Percentiles rank a stretch among this genome's conserved stretches.
Conservation (phyloP, 2,888 invertebrate species). For the Sussaba pulchella region DNA sequence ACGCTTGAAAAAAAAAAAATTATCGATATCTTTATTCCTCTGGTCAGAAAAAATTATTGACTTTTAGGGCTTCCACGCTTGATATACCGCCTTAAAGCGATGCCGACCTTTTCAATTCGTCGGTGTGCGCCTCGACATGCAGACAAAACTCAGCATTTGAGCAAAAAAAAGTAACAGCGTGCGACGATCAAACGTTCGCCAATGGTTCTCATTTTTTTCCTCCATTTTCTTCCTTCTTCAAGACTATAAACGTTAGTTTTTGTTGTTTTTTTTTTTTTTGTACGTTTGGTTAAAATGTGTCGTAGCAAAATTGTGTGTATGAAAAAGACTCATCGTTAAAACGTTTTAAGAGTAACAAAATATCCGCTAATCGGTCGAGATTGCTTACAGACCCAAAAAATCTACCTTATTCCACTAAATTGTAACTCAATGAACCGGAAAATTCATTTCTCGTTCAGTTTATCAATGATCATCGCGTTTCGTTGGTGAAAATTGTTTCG, state of each 20-base stretch:
- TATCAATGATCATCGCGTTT: constrained; percentile 46
- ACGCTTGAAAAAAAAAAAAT: too few species aligned
- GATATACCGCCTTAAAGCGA: constrained; percentile 27
- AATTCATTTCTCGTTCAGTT: constrained; percentile 61
- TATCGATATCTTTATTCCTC: too few species aligned
- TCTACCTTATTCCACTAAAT: constrained; percentile 31
- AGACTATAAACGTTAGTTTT: constrained; percentile 52
- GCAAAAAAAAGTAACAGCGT: constrained; percentile 29
- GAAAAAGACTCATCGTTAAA: constrained; percentile 57
- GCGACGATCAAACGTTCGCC: constrained; percentile 39
- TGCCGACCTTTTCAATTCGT: constrained; percentile 29
- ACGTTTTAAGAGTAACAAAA: constrained; percentile 51
- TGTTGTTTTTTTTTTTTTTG: constrained; percentile 61
- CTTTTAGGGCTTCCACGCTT: too few species aligned
- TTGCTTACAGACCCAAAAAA: constrained; percentile 28
- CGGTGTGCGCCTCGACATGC: constrained; percentile 19
- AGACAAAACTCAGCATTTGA: constrained; percentile 27
- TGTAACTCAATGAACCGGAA: constrained; percentile 13
- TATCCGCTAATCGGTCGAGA: constrained; percentile 57
- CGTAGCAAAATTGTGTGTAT: constrained; percentile 68
- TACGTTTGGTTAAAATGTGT: constrained; percentile 68
- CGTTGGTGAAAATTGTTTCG: constrained; percentile 19
- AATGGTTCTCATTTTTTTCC: constrained; percentile 16
- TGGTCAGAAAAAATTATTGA: too few species aligned
- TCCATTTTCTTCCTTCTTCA: constrained; percentile 5